Evolutionary conservation across 2,888 invertebrate species (phyloP).

Genomic region (Phytoseiulus persimilis): DNA sequence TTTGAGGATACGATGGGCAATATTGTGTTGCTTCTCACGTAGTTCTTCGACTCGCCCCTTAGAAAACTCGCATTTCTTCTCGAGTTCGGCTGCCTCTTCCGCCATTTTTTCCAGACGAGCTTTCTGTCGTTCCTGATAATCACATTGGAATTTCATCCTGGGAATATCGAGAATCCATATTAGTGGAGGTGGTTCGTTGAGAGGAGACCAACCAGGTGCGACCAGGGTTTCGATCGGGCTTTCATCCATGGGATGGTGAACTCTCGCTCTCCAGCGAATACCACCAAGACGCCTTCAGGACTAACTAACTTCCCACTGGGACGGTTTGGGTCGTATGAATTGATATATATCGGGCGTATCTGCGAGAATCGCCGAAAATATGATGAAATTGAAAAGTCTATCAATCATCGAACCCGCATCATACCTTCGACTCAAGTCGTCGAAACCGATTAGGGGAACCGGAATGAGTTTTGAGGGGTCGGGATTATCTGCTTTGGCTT

Average conservation of each 20-base stretch:
- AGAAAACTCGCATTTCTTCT: slow-evolving; percentile 70
- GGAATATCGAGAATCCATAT: too few species aligned
- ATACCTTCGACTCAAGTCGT: slow-evolving; percentile 60
- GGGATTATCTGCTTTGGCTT: slow-evolving; percentile 91
- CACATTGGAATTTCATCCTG: slow-evolving; percentile 18
- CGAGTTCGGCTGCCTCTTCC: slow-evolving; percentile 66
- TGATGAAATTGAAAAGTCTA: too few species aligned
- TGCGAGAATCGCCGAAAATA: too few species aligned
- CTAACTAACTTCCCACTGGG: too few species aligned
- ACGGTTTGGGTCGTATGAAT: too few species aligned
- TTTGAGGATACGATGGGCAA: slow-evolving; percentile 73
- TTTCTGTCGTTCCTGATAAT: neutral
- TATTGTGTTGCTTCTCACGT: slow-evolving; percentile 67
- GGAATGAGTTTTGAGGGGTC: slow-evolving; percentile 81
- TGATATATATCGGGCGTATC: too few species aligned
- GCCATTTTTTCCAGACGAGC: slow-evolving; percentile 55
- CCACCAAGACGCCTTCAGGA: too few species aligned
- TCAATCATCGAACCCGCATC: neutral
- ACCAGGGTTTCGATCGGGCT: too few species aligned
- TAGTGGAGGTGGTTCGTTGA: too few species aligned
- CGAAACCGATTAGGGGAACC: slow-evolving; percentile 84
- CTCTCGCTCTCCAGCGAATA: too few species aligned
- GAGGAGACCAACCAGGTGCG: too few species aligned
- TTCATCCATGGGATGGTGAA: too few species aligned
- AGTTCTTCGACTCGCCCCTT: slow-evolving; percentile 72